Conservation (phyloP, 1,140 invertebrate genomes). For the Diuraphis noxia region DNA sequence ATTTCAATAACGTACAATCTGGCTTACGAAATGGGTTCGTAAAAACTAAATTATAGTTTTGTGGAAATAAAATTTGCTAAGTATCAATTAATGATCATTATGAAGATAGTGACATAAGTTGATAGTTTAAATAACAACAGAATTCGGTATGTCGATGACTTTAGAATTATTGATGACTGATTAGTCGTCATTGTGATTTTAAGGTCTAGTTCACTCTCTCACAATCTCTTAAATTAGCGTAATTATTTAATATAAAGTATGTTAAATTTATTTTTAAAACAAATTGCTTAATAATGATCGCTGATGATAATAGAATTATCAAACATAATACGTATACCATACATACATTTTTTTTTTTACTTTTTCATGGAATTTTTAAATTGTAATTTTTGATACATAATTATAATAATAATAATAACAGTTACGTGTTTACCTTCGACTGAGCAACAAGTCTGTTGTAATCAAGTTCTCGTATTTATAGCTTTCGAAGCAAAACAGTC, state of each 20-base stretch:
- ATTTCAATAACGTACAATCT: neutral
- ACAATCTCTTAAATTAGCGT: neutral
- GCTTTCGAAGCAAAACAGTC: too few species aligned
- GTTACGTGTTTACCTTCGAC: too few species aligned
- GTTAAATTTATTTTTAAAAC: neutral
- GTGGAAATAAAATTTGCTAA: neutral
- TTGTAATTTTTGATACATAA: too few species aligned
- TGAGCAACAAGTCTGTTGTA: too few species aligned
- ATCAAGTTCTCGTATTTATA: too few species aligned
- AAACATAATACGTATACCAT: neutral
- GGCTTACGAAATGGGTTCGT: neutral
- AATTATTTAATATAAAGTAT: neutral
- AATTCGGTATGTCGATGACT: neutral
- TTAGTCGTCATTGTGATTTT: neutral
- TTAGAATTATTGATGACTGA: neutral
- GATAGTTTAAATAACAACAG: neutral
- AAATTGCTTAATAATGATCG: neutral
- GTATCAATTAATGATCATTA: neutral
- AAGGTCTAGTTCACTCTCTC: neutral
- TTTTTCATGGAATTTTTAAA: too few species aligned
- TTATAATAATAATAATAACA: too few species aligned
- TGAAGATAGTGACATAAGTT: neutral
- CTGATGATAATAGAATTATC: neutral
- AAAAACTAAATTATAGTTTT: neutral
- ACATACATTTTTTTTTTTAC: neutral